Evolutionary conservation across 2,113 vertebrate genomes (phyloP), one percentile per base, ranked within the genome.

Genomic region (Sinocyclocheilus grahami): DNA sequence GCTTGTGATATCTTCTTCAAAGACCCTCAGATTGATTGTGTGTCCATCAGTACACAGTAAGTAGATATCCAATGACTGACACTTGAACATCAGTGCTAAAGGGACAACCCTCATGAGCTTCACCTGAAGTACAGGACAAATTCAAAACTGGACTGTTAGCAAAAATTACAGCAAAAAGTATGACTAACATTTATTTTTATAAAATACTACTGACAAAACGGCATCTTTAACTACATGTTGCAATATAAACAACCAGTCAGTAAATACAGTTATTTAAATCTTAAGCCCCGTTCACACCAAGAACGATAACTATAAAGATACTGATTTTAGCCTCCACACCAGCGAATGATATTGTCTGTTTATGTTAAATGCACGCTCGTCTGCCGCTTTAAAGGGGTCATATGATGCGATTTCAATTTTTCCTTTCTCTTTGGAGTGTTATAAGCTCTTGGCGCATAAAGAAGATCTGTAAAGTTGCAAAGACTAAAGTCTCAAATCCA

Each of bases 1-100:
- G 71, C 79, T 82, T 74, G 20, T 65, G 77, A 74, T 37, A 30
- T 62, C 51, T 51, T n/a, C 85, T 53, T 83, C 12, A 77, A 78
- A 87, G 72, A 58, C 10, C 1, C 48, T 74, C 30, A 13, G 33
- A 83, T 74, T n/a, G 79, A 76, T 74, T 39, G 78, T 13, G 5
- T 24, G 79, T 67, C 24, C 42, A 75, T 82, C 71, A 82, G 18
- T 76, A 27, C 48, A 53, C 65, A 53, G 37, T 13, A 30, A 67
- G 62, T 8, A 20, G n/a, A 51, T 24, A 58, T 46, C 13, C 51
- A 33, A 5, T 65, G 78, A 75, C 18, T 65, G 69, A 81, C 58
- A 81, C 42, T 22, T 82, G 55, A 53, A 39, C 53, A 82, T 58
- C 77, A 86, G 20, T 24, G 53, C 37, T 62, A 71, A 27, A 72